Evolutionary conservation across 2,797 vertebrate genomes (phyloP).

Genomic region (Anguilla megastoma): DNA sequence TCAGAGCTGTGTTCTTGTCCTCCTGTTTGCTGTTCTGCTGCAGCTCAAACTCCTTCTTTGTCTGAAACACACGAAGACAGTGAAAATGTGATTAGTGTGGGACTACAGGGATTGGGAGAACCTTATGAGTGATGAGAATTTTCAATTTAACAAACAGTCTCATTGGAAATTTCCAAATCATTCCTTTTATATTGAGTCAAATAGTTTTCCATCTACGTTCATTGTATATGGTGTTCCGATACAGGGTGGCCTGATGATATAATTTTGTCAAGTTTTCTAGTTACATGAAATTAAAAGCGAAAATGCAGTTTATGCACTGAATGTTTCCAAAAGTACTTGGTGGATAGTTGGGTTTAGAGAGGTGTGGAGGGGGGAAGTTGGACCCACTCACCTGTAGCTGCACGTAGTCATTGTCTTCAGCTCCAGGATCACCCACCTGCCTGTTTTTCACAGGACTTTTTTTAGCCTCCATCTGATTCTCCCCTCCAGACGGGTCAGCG

Average conservation of each 20-base stretch:
- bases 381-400: constrained; percentile 74
- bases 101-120: background rate
- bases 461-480: constrained; percentile 43
- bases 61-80: constrained; percentile 56
- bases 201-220: background rate
- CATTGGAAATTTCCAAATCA: background rate
- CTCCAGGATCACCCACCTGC: constrained; percentile 44
- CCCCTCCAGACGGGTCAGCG: constrained; percentile 50
- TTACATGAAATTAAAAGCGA: background rate
- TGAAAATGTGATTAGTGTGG: background rate
- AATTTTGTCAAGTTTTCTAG: background rate
- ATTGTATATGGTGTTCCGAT: background rate
- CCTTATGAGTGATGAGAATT: background rate
- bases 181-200: background rate
- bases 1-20: constrained; percentile 45
- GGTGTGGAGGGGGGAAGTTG: background rate
- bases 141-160: background rate
- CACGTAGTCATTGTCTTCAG: constrained; percentile 79
- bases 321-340: background rate
- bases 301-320: background rate
- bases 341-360: background rate
- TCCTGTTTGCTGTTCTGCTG: constrained; percentile 51
- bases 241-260: background rate
- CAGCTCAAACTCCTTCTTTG: constrained; percentile 68
- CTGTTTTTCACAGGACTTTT: constrained; percentile 38